These are phyloP conservation scores for Panzeria rudis DNA, from an alignment of 2,888 invertebrate species.

Conservation along the genomic window DNA sequence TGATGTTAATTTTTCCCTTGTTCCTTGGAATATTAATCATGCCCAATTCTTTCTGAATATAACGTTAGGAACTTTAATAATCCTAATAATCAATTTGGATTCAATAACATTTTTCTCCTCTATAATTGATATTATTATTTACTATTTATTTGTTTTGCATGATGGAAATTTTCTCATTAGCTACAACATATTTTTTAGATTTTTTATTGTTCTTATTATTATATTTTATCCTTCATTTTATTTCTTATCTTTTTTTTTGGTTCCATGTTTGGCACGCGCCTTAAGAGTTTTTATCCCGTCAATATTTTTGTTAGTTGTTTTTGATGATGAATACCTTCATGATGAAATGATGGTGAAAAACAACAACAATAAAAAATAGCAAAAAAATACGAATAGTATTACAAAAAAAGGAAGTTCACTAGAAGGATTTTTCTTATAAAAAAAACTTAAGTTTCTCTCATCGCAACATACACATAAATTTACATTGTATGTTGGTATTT, in stretches of 20 bases:
- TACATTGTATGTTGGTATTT: not conserved
- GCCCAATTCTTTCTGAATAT: too few species aligned
- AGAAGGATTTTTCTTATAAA: not conserved
- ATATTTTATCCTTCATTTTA: slow-evolving; percentile 38
- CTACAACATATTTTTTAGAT: not conserved
- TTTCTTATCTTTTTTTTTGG: slow-evolving; percentile 13
- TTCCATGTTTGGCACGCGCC: slow-evolving; percentile 49
- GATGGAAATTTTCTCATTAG: too few species aligned
- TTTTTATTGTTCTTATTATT: slow-evolving; percentile 4
- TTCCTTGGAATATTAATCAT: too few species aligned
- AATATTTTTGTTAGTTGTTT: slow-evolving; percentile 21
- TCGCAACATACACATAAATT: not conserved
- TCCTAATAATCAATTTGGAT: too few species aligned
- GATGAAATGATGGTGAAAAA: slow-evolving; percentile 19
- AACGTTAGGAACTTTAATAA: too few species aligned
- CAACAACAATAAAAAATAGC: slow-evolving; percentile 25
- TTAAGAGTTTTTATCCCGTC: slow-evolving; percentile 24
- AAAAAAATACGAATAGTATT: slow-evolving; percentile 8
- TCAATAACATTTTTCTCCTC: too few species aligned
- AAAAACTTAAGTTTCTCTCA: not conserved
- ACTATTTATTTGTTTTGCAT: too few species aligned
- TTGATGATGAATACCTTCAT: slow-evolving; percentile 39
- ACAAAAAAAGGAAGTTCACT: slow-evolving; percentile 32
- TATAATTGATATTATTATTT: too few species aligned
- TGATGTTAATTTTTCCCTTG: too few species aligned